Base-by-base conservation (phyloP, 1,140 invertebrate genomes). In the Drosophila erecta region DNA sequence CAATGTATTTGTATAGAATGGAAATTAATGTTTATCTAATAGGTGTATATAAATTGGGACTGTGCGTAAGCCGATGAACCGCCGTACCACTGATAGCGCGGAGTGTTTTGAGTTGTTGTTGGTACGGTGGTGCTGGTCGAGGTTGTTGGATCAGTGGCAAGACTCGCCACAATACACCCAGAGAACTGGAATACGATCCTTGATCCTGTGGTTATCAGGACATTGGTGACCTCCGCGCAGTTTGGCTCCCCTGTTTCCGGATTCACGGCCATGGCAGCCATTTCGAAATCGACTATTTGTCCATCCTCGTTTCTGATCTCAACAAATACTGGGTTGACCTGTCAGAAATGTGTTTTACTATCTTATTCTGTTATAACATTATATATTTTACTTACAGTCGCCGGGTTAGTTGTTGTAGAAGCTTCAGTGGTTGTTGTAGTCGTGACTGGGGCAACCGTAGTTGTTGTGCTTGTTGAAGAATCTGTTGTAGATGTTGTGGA, bases 141-240 rank as follows among this genome's bases (percentile, higher is more conserved):
- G 4, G 15, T 8, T 10, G 30, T 35, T 4, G 4, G 7, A 15
- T 10, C 12, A 17, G 20, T 44, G 3, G 54, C 12, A 1, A 20
- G 10, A 3, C 37, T 20, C 4, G 20, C 41, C 27, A 22, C 15
- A 49, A 55, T 43, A 33, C 69, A 73, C 3, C 70, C 70, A 2
- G 56, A 14, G 15, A 54, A 61, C 27, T 73, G 40, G 14, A 61
- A 61, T 3, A 54, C n/a, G 0, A 53, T 1, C 7, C 10, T 40
- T 15, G 56, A 22, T 10, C 56, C 70, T n/a, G 41, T 61, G 11
- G 41, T 40, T 59, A 73, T 22, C n/a, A 44, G 20, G 3, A 64
- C 22, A 17, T 60, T 60, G 7, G 60, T 64, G 4, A 17, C 6
- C 4, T 57, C 38, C 4, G 14, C 10, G 12, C 60, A 62, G 24